These are phyloP conservation scores for Merluccius polli DNA, from an alignment of 2,797 vertebrate genomes.

Conservation along the genomic window DNA sequence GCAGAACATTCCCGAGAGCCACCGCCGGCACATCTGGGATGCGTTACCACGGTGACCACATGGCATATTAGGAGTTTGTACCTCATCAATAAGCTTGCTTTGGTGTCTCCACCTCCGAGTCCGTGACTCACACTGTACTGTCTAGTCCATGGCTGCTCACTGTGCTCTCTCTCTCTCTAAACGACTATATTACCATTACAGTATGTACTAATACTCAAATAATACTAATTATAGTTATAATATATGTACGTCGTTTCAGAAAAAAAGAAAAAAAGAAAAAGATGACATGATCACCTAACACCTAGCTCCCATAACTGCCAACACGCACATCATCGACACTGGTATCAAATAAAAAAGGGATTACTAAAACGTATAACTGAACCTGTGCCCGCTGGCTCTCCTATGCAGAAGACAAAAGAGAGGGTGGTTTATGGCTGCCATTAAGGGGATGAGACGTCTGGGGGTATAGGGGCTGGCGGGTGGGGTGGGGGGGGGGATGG, in stretches of 20 bases:
- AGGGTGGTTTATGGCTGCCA: conserved; percentile 49
- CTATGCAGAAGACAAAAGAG: conserved; percentile 25
- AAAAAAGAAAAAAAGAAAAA: no score
- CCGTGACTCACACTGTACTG: conserved; percentile 20
- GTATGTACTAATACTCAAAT: no score
- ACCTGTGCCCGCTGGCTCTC: conserved; percentile 21
- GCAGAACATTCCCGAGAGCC: conserved; percentile 37
- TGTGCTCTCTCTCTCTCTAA: conserved; percentile 3
- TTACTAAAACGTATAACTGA: conserved; percentile 26
- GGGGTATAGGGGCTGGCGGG: conserved; percentile 24
- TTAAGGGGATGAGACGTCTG: conserved; percentile 48
- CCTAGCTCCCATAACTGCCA: not conserved
- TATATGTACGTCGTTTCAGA: no score
- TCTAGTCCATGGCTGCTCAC: conserved; percentile 18
- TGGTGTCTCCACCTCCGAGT: conserved; percentile 15
- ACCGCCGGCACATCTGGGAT: conserved; percentile 59
- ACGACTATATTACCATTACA: no score
- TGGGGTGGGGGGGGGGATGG: conserved; percentile 47
- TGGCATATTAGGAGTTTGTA: conserved; percentile 49
- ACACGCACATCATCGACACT: not conserved
- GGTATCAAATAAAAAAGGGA: conserved; percentile 20
- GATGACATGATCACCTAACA: not conserved
- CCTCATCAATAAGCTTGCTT: conserved; percentile 35
- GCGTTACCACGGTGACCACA: conserved; percentile 46
- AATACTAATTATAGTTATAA: no score